phyloP scores from a whole-genome alignment of 2,113 vertebrate genomes.

The Stomatorhinus ivindoensis region DNA sequence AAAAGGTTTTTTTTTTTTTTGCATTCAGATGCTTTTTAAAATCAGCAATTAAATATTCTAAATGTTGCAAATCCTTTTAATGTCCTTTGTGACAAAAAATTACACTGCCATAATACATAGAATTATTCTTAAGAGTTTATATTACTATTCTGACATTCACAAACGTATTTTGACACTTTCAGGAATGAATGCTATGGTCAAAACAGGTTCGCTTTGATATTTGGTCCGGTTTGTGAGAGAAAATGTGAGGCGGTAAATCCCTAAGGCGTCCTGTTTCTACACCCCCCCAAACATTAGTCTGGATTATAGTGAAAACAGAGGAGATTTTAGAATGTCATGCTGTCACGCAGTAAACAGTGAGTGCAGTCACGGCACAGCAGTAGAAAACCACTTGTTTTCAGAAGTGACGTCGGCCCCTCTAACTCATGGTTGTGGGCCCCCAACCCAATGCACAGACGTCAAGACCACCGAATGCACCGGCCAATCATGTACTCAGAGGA shows the following conservation, averaged over 20 bases:
- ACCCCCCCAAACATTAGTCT: slow-evolving; percentile 34
- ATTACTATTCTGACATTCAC: slow-evolving; percentile 35
- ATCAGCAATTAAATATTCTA: slow-evolving; percentile 32
- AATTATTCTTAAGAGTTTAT: slow-evolving; percentile 23
- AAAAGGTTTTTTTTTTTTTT: neutral
- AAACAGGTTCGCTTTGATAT: slow-evolving; percentile 34
- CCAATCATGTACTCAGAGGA: slow-evolving; percentile 36
- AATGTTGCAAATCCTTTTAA: slow-evolving; percentile 35
- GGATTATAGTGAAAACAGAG: slow-evolving; percentile 41
- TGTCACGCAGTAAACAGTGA: slow-evolving; percentile 51
- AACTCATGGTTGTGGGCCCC: slow-evolving; percentile 21
- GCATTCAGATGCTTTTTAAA: slow-evolving; percentile 12
- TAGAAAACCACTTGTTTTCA: slow-evolving; percentile 25
- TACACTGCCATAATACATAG: slow-evolving; percentile 1
- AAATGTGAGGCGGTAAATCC: slow-evolving; percentile 44
- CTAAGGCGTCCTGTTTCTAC: slow-evolving; percentile 41
- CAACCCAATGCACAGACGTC: slow-evolving; percentile 31
- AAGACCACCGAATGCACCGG: slow-evolving; percentile 29
- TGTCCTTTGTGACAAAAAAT: slow-evolving; percentile 26
- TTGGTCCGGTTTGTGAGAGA: slow-evolving; percentile 54
- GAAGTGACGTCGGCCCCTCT: neutral
- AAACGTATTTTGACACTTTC: slow-evolving; percentile 35
- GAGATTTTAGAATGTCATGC: slow-evolving; percentile 48
- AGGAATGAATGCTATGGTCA: slow-evolving; percentile 31
- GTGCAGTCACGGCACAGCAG: slow-evolving; percentile 23